Evolutionary conservation across 1,140 invertebrate genomes (phyloP).

Genomic region (Zaprionus nigranus): DNA sequence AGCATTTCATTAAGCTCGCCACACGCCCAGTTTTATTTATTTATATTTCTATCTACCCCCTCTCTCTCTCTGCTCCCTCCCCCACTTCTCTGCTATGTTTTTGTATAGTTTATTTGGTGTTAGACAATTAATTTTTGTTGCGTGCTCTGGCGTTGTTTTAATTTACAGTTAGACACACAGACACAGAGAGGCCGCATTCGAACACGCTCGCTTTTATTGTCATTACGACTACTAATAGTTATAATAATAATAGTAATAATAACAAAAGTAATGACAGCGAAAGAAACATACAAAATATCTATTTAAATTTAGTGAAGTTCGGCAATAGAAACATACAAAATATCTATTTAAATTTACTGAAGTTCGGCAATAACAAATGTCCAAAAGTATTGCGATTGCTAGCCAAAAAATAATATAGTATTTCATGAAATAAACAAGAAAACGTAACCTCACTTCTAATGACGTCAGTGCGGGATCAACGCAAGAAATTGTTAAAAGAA

Average conservation of each 20-base stretch:
- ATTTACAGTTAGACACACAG: constrained; percentile 64
- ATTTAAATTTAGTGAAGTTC: constrained; percentile 24
- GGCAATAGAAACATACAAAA: constrained; percentile 15
- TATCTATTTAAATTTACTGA: constrained; percentile 23
- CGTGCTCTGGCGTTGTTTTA: constrained; percentile 81
- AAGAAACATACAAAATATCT: constrained; percentile 19
- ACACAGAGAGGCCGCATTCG: constrained; percentile 10
- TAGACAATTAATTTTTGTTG: constrained; percentile 84
- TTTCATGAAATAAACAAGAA: constrained; percentile 12
- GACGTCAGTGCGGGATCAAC: constrained; percentile 55
- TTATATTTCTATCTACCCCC: constrained; percentile 19
- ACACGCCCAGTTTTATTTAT: constrained; percentile 64
- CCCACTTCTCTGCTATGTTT: constrained; percentile 15
- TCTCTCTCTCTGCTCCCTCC: background rate
- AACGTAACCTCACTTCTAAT: constrained; percentile 51
- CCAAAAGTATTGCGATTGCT: constrained; percentile 33
- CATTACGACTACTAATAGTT: constrained; percentile 53
- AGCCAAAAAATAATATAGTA: constrained; percentile 33
- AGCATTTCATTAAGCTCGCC: constrained; percentile 45
- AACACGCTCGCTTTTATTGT: constrained; percentile 52
- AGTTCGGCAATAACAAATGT: constrained; percentile 26
- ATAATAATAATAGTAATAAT: constrained; percentile 56
- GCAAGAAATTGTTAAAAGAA: constrained; percentile 62
- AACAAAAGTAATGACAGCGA: constrained; percentile 1
- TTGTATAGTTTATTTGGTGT: constrained; percentile 81